Percentiles rank a stretch among this genome's conserved stretches.
phyloP scores from a whole-genome alignment of 1,140 invertebrate genomes.

The Euwallacea similis region DNA sequence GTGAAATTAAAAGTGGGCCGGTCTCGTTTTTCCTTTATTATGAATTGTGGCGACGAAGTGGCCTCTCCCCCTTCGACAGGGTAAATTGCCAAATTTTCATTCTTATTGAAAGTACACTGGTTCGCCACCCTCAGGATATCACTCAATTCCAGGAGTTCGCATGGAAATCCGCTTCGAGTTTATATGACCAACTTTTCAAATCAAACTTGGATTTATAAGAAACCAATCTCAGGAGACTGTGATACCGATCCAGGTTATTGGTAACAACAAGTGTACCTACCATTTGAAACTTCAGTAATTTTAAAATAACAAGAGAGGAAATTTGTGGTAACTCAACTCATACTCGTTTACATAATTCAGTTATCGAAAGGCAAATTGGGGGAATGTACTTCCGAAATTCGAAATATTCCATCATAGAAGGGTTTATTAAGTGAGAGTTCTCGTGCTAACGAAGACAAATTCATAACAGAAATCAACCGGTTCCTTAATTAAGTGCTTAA shows the following conservation, averaged over 20 bases:
- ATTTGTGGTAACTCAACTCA: neutral
- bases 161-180: too few relatives aligned
- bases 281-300: neutral
- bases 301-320: neutral
- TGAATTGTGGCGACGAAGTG: too few relatives aligned
- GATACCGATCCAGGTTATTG: too few relatives aligned
- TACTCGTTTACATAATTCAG: neutral
- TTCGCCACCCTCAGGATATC: too few relatives aligned
- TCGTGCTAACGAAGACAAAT: slow-evolving; percentile 3
- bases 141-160: too few relatives aligned
- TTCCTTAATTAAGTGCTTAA: slow-evolving; percentile 5
- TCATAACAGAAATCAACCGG: neutral
- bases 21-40: neutral
- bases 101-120: too few relatives aligned
- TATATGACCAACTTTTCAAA: too few relatives aligned
- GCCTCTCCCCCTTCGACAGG: too few relatives aligned
- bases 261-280: neutral
- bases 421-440: neutral
- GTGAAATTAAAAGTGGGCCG: neutral
- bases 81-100: too few relatives aligned
- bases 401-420: neutral
- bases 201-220: too few relatives aligned
- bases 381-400: neutral
- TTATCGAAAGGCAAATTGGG: neutral
- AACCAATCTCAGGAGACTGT: too few relatives aligned